Conservation (phyloP, 2,888 invertebrate genomes). For the Galerucella pusilla region DNA sequence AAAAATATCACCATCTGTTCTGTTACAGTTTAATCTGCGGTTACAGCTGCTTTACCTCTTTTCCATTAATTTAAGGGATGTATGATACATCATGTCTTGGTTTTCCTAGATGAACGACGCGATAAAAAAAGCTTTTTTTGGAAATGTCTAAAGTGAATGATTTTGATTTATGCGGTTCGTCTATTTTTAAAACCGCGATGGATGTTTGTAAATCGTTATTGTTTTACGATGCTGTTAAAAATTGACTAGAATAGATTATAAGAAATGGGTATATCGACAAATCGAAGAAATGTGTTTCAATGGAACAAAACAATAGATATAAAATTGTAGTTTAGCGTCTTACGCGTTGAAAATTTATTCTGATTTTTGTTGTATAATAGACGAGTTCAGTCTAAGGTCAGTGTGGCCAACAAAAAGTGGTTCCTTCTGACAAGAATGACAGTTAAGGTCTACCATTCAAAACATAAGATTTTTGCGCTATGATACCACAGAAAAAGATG, state of each 20-base stretch:
- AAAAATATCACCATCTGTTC: slow-evolving; percentile 13
- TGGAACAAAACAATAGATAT: too few species aligned
- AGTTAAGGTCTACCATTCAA: too few species aligned
- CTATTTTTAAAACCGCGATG: neutral
- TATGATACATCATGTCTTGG: slow-evolving; percentile 33
- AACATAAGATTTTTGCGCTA: neutral
- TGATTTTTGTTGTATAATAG: too few species aligned
- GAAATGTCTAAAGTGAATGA: neutral
- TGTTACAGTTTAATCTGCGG: slow-evolving; percentile 12
- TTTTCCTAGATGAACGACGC: slow-evolving; percentile 24
- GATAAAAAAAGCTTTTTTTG: slow-evolving; percentile 20
- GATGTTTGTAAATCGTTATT: neutral
- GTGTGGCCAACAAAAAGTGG: too few species aligned
- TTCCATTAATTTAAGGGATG: slow-evolving; percentile 37
- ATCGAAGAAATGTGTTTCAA: too few species aligned
- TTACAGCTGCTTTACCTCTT: slow-evolving; percentile 41
- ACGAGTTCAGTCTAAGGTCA: too few species aligned
- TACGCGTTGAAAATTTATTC: too few species aligned
- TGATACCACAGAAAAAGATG: slow-evolving; percentile 32
- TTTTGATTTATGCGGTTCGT: slow-evolving; percentile 2
- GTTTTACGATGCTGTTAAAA: neutral
- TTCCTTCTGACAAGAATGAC: too few species aligned
- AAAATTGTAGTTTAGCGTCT: too few species aligned
- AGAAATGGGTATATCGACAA: too few species aligned
- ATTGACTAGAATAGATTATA: neutral